phyloP scores from a whole-genome alignment of 2,797 vertebrate genomes.

The Pangasius macronema region DNA sequence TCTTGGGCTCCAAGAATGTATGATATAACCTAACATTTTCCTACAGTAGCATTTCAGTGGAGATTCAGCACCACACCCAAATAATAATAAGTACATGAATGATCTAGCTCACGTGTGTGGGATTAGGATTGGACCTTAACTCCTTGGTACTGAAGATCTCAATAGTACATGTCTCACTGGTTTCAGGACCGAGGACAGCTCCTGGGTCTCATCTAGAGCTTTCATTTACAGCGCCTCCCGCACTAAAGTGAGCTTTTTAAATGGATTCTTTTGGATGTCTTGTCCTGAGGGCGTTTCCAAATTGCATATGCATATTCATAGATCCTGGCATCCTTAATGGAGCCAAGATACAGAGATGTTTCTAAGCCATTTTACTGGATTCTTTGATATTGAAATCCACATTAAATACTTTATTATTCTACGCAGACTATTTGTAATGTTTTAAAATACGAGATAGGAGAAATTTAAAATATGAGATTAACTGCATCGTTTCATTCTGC shows the following conservation, averaged over 20 bases:
- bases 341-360: background rate
- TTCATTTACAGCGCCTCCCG: background rate
- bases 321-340: background rate
- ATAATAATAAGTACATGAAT: background rate
- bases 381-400: background rate
- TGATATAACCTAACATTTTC: background rate
- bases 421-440: background rate
- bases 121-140: too few relatives aligned
- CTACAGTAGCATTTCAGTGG: background rate
- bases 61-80: background rate
- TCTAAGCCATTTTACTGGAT: background rate
- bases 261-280: background rate
- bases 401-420: background rate
- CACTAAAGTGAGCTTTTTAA: background rate
- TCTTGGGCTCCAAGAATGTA: background rate
- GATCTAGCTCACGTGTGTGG: background rate
- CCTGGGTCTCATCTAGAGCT: background rate
- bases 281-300: background rate
- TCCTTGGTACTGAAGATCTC: background rate
- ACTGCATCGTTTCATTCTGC: background rate
- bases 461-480: background rate
- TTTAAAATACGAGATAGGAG: background rate
- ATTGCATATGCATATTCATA: background rate
- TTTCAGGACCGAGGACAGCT: constrained; percentile 39
- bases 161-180: background rate